Conservation (phyloP, 2,113 vertebrate species). For the Archocentrus centrarchus region DNA sequence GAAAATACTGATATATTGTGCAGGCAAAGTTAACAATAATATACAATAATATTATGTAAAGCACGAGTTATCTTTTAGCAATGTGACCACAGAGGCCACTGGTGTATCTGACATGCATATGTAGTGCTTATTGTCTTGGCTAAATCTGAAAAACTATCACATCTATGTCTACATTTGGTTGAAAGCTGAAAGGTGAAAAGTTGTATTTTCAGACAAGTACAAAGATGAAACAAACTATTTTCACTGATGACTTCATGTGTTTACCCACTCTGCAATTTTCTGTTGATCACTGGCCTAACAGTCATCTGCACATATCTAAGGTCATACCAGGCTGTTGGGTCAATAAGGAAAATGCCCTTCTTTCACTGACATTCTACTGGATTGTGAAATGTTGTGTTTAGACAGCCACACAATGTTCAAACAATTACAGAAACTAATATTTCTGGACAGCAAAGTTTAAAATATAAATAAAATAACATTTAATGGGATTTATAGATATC, state of each 20-base stretch:
- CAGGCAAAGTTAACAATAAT: too few relatives aligned
- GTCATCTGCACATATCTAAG: neutral
- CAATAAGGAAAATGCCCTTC: neutral
- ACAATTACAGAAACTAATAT: neutral
- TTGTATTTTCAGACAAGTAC: too few relatives aligned
- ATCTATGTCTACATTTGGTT: neutral
- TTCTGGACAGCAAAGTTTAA: neutral
- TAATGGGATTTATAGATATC: too few relatives aligned
- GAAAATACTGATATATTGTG: too few relatives aligned
- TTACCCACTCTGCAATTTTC: neutral
- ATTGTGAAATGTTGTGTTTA: neutral
- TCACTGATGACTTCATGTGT: neutral
- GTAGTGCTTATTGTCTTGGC: too few relatives aligned
- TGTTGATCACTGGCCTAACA: neutral
- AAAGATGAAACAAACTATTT: too few relatives aligned
- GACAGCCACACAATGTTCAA: neutral
- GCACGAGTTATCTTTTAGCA: too few relatives aligned
- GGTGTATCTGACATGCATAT: too few relatives aligned
- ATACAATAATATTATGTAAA: too few relatives aligned
- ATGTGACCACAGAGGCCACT: too few relatives aligned
- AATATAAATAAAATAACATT: too few relatives aligned
- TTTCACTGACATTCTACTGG: neutral
- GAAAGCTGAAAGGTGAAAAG: neutral
- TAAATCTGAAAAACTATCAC: too few relatives aligned
- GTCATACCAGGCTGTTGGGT: neutral